A percentile compares a stretch with the other conserved stretches of the same genome.
Conservation (phyloP, 1,140 invertebrate genomes). For the Pentalonia nigronervosa region DNA sequence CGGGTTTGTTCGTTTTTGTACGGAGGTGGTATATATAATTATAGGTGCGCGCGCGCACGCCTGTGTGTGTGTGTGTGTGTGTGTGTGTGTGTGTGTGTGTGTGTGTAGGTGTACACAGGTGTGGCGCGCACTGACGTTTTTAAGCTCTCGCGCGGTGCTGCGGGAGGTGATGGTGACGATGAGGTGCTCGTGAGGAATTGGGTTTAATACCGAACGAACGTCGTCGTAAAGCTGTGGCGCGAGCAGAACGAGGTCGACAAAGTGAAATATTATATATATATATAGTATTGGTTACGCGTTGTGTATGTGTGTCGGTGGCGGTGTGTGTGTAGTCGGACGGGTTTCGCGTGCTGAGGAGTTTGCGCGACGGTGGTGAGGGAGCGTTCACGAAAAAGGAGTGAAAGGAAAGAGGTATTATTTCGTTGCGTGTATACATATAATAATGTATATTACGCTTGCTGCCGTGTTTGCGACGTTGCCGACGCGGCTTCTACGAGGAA, state of each 20-base stretch:
- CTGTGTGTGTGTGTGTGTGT: neutral
- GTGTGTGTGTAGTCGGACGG: neutral
- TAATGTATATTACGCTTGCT: neutral
- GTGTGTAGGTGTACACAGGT: neutral
- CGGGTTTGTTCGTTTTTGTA: neutral
- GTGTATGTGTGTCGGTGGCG: neutral
- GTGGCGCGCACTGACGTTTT: neutral
- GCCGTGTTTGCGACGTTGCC: neutral
- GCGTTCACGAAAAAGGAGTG: constrained; percentile 54
- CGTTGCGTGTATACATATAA: neutral
- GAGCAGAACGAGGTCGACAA: neutral
- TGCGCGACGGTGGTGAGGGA: neutral
- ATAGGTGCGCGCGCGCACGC: neutral
- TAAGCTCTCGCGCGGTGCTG: neutral
- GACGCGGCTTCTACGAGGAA: neutral
- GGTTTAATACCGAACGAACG: neutral
- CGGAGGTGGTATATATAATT: neutral
- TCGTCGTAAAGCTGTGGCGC: neutral
- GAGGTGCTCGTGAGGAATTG: neutral
- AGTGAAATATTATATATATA: too few species aligned
- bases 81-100: neutral
- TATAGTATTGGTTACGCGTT: neutral
- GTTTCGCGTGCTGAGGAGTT: neutral
- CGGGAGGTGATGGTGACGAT: neutral
- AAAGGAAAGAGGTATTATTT: constrained; percentile 49